phyloP scores from a whole-genome alignment of 2,888 invertebrate genomes.

The Quadroppia sp. region DNA sequence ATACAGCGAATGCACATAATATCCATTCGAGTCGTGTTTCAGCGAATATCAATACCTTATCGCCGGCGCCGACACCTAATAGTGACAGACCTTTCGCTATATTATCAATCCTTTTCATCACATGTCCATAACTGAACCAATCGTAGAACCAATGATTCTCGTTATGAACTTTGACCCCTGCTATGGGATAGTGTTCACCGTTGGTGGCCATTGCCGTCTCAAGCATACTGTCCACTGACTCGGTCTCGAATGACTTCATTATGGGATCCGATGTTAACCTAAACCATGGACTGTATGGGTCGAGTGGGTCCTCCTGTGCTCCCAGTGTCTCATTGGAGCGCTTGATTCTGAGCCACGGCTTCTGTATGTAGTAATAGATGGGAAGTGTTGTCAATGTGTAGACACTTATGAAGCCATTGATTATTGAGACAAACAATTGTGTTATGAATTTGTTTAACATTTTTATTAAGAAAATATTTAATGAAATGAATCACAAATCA shows the following conservation, averaged over 20 bases:
- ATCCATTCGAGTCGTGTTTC: constrained; percentile 98
- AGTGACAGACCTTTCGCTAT: constrained; percentile 81
- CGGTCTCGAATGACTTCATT: constrained; percentile 76
- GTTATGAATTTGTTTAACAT: background rate
- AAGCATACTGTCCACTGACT: constrained; percentile 80
- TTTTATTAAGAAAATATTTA: background rate
- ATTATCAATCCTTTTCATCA: constrained; percentile 72
- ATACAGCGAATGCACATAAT: constrained; percentile 90
- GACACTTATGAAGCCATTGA: background rate
- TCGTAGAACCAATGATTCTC: constrained; percentile 75
- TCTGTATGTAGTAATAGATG: constrained; percentile 76
- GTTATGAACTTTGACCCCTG: constrained; percentile 70
- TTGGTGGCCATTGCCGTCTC: constrained; percentile 71
- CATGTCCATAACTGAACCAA: constrained; percentile 73
- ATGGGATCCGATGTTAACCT: constrained; percentile 37
- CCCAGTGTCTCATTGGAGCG: background rate
- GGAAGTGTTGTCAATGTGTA: constrained; percentile 64
- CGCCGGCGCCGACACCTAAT: constrained; percentile 69
- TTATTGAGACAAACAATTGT: background rate
- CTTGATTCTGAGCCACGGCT: constrained; percentile 66
- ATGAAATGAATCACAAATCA: no score
- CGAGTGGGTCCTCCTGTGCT: constrained; percentile 10
- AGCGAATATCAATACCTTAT: constrained; percentile 86
- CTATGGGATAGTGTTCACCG: background rate
- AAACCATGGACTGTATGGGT: constrained; percentile 24